Conservation (phyloP, 2,888 invertebrate species). For the Apotomis betuletana region DNA sequence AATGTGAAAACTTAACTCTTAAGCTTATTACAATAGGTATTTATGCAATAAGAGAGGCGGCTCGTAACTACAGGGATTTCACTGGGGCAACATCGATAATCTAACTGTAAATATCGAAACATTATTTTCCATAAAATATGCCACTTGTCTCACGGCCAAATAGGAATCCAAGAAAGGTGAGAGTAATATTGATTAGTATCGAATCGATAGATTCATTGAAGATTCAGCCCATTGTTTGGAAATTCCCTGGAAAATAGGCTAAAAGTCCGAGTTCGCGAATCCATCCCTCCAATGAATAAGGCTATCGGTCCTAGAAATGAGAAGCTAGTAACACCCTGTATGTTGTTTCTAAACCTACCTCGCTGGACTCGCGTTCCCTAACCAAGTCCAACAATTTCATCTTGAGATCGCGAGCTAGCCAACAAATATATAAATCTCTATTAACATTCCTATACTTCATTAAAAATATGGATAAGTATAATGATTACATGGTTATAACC, state of each 20-base stretch:
- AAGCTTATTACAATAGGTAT: slow-evolving; percentile 7
- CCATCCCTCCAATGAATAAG: slow-evolving; percentile 25
- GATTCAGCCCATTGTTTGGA: not conserved
- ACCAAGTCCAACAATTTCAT: slow-evolving; percentile 15
- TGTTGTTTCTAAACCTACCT: slow-evolving; percentile 58
- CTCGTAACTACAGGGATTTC: slow-evolving; percentile 20
- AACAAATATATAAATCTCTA: slow-evolving; percentile 37
- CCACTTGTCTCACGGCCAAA: not conserved
- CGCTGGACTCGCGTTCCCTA: slow-evolving; percentile 44
- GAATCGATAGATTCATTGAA: not conserved
- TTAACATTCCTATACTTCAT: slow-evolving; percentile 28
- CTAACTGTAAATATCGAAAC: not conserved
- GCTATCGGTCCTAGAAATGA: slow-evolving; percentile 46
- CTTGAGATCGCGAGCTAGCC: slow-evolving; percentile 33
- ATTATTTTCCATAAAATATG: not conserved
- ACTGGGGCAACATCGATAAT: slow-evolving; percentile 16
- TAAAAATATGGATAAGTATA: slow-evolving; percentile 29
- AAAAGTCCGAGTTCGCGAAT: slow-evolving; percentile 6
- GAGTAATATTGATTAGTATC: not conserved
- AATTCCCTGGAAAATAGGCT: slow-evolving; percentile 11
- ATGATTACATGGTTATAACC: slow-evolving; percentile 35
- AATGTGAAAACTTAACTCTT: slow-evolving; percentile 16
- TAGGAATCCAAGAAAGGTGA: slow-evolving; percentile 1
- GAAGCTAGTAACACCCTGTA: slow-evolving; percentile 76
- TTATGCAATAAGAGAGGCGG: slow-evolving; percentile 31